phyloP scores from a whole-genome alignment of 2,113 vertebrate species.

The Channa argus region DNA sequence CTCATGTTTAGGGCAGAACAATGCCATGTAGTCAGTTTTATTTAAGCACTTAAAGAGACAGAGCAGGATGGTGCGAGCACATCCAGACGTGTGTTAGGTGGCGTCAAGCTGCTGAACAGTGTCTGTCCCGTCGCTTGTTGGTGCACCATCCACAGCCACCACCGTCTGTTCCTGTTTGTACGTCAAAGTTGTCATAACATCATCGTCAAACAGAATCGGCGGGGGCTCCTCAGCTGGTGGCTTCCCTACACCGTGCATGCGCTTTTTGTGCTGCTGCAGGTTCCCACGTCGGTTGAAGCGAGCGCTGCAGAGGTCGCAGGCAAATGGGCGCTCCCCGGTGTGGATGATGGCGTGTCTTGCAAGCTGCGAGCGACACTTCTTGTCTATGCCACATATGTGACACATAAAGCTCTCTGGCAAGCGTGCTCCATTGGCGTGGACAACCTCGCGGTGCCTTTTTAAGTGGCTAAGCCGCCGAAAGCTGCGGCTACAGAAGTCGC shows the following conservation, averaged over 20 bases:
- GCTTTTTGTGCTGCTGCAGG: conserved; percentile 71
- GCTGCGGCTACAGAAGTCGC: conserved; percentile 69
- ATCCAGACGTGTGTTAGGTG: conserved; percentile 9
- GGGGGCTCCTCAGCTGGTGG: neutral
- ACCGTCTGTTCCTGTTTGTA: conserved; percentile 67
- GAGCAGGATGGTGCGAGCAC: too few species aligned
- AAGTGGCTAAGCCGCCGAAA: conserved; percentile 74
- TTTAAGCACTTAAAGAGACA: too few species aligned
- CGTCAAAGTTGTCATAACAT: neutral
- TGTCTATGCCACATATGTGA: conserved; percentile 74
- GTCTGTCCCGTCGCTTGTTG: rapidly evolving
- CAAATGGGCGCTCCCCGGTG: conserved; percentile 65
- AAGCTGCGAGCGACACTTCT: conserved; percentile 76
- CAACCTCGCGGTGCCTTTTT: conserved; percentile 64
- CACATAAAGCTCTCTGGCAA: conserved; percentile 60
- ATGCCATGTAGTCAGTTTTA: too few species aligned
- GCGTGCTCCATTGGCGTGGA: conserved; percentile 64
- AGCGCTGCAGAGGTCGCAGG: conserved; percentile 64
- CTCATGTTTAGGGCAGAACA: too few species aligned
- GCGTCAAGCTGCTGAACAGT: neutral
- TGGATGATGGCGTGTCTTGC: conserved; percentile 71
- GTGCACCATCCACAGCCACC: rapidly evolving
- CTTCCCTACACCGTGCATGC: conserved; percentile 58
- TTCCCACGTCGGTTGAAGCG: conserved; percentile 72
- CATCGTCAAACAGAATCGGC: conserved; percentile 59